Base-by-base conservation (phyloP, 2,797 vertebrate species). In the Chelidonichthys spinosus region DNA sequence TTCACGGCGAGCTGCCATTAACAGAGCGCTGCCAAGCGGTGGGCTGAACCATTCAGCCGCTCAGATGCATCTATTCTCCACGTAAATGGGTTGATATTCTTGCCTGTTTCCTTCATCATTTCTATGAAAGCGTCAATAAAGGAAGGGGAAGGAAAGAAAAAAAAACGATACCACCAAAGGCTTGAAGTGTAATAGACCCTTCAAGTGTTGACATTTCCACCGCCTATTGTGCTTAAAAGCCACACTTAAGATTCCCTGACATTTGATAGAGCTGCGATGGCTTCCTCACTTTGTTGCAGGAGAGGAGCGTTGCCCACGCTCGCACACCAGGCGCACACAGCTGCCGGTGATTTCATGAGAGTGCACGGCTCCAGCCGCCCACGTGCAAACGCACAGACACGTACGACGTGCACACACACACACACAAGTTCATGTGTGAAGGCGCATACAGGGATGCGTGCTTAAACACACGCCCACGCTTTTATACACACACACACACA, bases 161-260 rank as follows among this genome's bases (percentile, higher is more conserved):
- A 60, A 82, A 74, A 79, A 74, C 82, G 58, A n/a, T 63, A 72
- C 58, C 87, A 81, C 73, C 83, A 82, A 90, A 89, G 86, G 80
- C 84, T 88, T 82, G 79, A 87, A 90, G 88, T 87, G 90, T 90
- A 92, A 93, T 90, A 88, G 89, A 90, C 82, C 88, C 89, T 91
- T 93, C 89, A 89, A 92, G 89, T 85, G 85, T 86, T 94, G 92
- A 93, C 93, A 94, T 94, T 93, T 93, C 82, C 88, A 83, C 82
- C 66, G 80, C 87, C 92, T 88, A 91, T 93, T 93, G 92, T 92
- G 88, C 89, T 92, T 89, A 93, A 92, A 93, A 92, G 91, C 79
- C 87, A 76, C 88, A 90, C 93, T 92, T 92, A 90, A 90, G 92
- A 89, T 81, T 78, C 82, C 72, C 84, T 93, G 91, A 90, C 91